Evolutionary conservation across 2,888 invertebrate species (phyloP).

Genomic region (Flexamia atlantica): DNA sequence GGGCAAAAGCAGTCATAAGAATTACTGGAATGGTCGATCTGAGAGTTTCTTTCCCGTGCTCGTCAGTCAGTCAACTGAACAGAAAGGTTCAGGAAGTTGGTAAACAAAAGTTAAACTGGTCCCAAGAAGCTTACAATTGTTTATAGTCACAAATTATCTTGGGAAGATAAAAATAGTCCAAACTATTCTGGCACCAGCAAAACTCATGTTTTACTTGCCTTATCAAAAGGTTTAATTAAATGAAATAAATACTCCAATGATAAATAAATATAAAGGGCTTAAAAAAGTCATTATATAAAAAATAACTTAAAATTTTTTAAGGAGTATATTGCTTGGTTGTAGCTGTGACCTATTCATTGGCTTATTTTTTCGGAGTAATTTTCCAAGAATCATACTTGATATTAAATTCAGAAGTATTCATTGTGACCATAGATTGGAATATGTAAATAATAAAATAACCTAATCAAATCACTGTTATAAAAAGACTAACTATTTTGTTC

Average conservation of each 20-base stretch:
- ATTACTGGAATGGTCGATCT: neutral
- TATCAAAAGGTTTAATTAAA: neutral
- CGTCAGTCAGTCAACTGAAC: neutral
- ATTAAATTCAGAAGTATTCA: too few species aligned
- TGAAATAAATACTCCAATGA: neutral
- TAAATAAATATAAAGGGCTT: neutral
- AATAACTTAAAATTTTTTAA: too few species aligned
- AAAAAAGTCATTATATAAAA: too few species aligned
- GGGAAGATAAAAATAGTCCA: conserved; percentile 3
- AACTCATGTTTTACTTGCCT: neutral
- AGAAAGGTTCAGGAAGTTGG: neutral
- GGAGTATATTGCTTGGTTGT: too few species aligned
- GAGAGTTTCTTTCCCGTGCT: neutral
- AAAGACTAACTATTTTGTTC: too few species aligned
- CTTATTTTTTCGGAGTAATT: too few species aligned
- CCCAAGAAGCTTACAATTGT: neutral
- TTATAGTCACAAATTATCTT: conserved; percentile 22
- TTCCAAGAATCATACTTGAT: too few species aligned
- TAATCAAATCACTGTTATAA: too few species aligned
- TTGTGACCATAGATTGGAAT: too few species aligned
- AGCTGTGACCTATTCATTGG: too few species aligned
- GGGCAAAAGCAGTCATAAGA: too few species aligned
- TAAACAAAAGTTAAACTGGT: conserved; percentile 14
- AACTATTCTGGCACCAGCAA: neutral
- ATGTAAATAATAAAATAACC: too few species aligned